phyloP scores from a whole-genome alignment of 2,113 vertebrate genomes.

The Pelusios castaneus region DNA sequence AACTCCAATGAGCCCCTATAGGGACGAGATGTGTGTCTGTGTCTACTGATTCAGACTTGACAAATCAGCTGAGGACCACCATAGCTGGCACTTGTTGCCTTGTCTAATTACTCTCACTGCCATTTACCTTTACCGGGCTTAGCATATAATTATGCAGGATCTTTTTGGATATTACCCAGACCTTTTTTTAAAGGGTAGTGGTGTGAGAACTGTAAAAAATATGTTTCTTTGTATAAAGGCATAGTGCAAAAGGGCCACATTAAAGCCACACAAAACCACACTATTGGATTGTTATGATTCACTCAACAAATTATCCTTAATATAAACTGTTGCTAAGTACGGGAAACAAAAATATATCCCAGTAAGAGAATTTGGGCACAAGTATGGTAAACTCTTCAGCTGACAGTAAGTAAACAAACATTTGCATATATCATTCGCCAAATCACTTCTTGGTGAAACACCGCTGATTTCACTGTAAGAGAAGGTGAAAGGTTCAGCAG shows the following conservation, averaged over 20 bases:
- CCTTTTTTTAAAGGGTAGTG: background rate
- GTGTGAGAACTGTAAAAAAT: background rate
- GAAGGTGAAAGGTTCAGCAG: background rate
- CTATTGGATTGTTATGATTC: background rate
- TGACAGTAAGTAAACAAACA: background rate
- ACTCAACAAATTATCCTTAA: background rate
- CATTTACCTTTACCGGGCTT: background rate
- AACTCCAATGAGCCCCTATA: background rate
- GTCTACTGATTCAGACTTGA: background rate
- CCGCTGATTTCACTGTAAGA: rapidly evolving
- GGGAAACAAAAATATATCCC: background rate
- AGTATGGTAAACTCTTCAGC: background rate
- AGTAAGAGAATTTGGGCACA: background rate
- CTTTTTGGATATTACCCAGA: background rate
- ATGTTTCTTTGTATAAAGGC: background rate
- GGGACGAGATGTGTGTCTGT: background rate
- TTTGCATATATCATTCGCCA: background rate
- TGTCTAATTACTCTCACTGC: background rate
- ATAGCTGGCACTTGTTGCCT: background rate
- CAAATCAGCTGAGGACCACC: background rate
- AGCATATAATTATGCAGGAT: background rate
- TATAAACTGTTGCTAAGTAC: background rate
- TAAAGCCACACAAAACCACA: background rate
- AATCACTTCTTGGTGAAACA: background rate
- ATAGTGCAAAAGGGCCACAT: background rate